Evolutionary conservation across 2,113 vertebrate species (phyloP).

Genomic region (Dicaeum eximium): DNA sequence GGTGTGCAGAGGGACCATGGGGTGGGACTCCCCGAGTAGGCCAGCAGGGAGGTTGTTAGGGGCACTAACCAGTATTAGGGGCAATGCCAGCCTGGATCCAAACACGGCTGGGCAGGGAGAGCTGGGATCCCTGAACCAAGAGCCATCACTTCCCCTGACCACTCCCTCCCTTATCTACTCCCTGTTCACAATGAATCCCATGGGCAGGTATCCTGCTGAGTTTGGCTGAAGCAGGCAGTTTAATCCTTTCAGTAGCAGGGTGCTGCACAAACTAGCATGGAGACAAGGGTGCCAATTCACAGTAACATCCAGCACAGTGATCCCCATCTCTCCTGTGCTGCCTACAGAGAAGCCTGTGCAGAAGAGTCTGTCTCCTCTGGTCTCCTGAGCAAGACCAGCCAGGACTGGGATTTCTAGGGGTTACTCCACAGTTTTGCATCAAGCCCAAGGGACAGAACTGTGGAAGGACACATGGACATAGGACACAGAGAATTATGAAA

Average conservation of each 20-base stretch:
- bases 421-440: not conserved
- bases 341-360: not conserved
- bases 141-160: not conserved
- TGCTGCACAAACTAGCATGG: not conserved
- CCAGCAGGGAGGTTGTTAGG: not conserved
- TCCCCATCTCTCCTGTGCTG: not conserved
- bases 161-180: not conserved
- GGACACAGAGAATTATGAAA: not conserved
- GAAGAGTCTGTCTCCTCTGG: not conserved
- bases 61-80: not conserved
- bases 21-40: rapidly evolving
- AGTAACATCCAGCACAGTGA: not conserved
- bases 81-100: not conserved
- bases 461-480: not conserved
- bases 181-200: not conserved
- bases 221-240: not conserved
- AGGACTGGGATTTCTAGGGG: not conserved
- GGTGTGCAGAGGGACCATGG: too few species aligned
- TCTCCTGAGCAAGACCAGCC: not conserved
- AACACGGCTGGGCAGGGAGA: not conserved
- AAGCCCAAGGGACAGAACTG: not conserved
- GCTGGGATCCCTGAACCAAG: not conserved
- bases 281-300: not conserved
- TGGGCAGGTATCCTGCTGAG: not conserved
- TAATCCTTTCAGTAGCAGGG: not conserved